Evolutionary conservation across 2,888 invertebrate species (phyloP).

Genomic region (Sinotaia quadrata): DNA sequence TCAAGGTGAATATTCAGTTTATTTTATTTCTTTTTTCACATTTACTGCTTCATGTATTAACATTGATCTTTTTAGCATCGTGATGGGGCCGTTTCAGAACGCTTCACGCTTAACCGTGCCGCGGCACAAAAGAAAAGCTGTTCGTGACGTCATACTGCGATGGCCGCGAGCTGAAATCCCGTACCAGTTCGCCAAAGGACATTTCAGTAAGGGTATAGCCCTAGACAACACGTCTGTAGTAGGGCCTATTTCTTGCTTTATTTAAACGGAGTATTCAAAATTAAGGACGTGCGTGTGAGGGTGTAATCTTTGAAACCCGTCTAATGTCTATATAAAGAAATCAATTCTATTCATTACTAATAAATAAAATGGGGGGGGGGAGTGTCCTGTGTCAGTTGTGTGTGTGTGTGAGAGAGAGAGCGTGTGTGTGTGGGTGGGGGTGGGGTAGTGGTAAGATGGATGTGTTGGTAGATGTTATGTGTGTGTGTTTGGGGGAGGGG

Average conservation of each 20-base stretch:
- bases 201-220: slow-evolving; percentile 60
- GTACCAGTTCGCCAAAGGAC: slow-evolving; percentile 51
- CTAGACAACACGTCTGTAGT: not conserved
- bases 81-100: not conserved
- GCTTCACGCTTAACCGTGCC: not conserved
- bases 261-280: too few relatives aligned
- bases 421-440: too few relatives aligned
- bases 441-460: too few relatives aligned
- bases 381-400: too few relatives aligned
- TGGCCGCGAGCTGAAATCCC: slow-evolving; percentile 57
- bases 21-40: not conserved
- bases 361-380: too few relatives aligned
- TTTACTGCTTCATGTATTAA: not conserved
- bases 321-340: too few relatives aligned
- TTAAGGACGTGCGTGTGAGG: too few relatives aligned
- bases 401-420: too few relatives aligned
- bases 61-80: not conserved
- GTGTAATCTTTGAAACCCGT: too few relatives aligned
- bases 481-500: too few relatives aligned
- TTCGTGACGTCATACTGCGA: slow-evolving; percentile 45
- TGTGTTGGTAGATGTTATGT: not conserved
- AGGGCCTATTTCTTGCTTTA: not conserved
- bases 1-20: too few relatives aligned
- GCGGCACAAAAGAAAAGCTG: slow-evolving; percentile 59
- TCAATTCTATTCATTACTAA: too few relatives aligned